A percentile compares a stretch with the other conserved stretches of the same genome.
Conservation (phyloP, 1,140 invertebrate genomes). For the Grapholita molesta region DNA sequence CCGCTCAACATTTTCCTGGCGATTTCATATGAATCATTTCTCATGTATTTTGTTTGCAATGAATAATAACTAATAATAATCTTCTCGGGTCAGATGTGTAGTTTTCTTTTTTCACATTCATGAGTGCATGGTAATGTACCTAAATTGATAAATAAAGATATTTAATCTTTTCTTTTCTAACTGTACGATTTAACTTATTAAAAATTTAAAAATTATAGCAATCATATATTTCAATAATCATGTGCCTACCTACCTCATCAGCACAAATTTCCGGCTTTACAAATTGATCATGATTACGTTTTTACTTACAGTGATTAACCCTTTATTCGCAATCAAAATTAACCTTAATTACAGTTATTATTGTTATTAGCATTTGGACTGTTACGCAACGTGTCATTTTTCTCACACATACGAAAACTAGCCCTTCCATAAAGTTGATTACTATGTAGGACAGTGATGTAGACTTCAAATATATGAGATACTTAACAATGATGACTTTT, state of each 20-base stretch:
- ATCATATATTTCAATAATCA: background rate
- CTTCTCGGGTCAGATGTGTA: too few species aligned
- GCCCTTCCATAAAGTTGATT: background rate
- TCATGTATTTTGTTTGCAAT: too few species aligned
- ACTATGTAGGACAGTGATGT: too few species aligned
- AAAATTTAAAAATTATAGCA: background rate
- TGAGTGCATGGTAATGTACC: too few species aligned
- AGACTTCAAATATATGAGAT: too few species aligned
- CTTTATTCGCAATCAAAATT: background rate
- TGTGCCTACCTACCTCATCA: background rate
- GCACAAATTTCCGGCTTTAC: background rate
- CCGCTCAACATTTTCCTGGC: too few species aligned
- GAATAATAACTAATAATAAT: too few species aligned
- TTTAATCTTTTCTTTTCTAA: too few species aligned
- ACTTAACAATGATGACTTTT: too few species aligned
- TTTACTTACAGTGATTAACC: background rate
- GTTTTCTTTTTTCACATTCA: too few species aligned
- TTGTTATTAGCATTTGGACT: background rate
- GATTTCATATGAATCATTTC: too few species aligned
- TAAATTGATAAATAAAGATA: background rate
- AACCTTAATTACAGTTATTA: conserved; percentile 1
- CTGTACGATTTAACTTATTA: too few species aligned
- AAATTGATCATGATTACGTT: background rate
- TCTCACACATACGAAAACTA: background rate
- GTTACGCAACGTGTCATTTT: background rate